Conservation (phyloP, 2,797 vertebrate genomes). For the Poecile montanus region DNA sequence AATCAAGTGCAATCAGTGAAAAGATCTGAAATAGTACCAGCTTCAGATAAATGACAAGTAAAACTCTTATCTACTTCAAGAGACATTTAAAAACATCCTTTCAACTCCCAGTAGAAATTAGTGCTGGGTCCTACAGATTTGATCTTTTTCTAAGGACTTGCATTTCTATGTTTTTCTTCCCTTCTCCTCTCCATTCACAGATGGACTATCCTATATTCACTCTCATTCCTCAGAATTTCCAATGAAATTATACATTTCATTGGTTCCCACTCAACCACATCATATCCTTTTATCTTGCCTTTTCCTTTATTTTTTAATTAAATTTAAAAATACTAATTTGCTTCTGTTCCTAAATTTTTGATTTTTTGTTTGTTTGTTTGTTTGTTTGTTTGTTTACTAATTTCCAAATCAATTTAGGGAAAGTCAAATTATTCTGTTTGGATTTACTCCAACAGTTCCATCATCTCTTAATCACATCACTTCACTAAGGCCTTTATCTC, state of each 20-base stretch:
- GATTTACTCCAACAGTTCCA: neutral
- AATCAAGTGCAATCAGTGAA: neutral
- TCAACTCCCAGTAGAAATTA: neutral
- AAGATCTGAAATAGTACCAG: neutral
- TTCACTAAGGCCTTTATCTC: neutral
- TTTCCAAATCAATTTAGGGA: neutral
- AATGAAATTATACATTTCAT: neutral
- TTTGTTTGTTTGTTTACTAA: neutral
- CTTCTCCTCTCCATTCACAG: neutral
- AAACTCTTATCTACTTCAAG: neutral
- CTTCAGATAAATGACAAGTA: neutral
- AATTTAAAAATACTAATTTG: neutral
- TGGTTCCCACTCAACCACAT: neutral
- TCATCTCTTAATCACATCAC: slow-evolving; percentile 16
- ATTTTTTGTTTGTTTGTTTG: neutral
- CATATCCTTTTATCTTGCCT: neutral
- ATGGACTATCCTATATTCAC: neutral
- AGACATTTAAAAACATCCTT: neutral
- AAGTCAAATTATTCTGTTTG: slow-evolving; percentile 4
- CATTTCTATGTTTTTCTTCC: neutral
- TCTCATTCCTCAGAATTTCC: neutral
- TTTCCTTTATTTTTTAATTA: neutral
- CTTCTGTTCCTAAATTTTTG: neutral
- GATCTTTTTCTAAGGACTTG: neutral
- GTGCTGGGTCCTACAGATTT: neutral